Percentiles rank a stretch among this genome's conserved stretches.
Conservation (phyloP, 2,113 vertebrate species). For the Hippocampus guttulatus region DNA sequence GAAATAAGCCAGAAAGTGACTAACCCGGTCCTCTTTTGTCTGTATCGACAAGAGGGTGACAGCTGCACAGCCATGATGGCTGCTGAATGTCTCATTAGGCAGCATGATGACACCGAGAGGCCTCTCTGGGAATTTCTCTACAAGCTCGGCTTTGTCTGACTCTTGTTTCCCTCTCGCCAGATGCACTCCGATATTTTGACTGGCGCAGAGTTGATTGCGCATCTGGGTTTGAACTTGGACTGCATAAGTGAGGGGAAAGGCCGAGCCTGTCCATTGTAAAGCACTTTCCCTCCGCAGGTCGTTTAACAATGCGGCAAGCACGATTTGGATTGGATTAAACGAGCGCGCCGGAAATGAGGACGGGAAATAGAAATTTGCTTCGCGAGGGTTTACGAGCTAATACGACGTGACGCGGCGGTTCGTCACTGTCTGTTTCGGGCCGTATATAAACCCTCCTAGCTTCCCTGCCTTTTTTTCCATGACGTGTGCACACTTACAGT, state of each 20-base stretch:
- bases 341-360: background rate
- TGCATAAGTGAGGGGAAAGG: slow-evolving; percentile 3
- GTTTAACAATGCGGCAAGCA: slow-evolving; percentile 1
- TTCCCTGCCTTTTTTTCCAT: slow-evolving; percentile 13
- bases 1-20: slow-evolving; percentile 10
- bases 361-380: slow-evolving; percentile 9
- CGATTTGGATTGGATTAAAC: background rate
- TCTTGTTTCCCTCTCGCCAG: slow-evolving; percentile 1
- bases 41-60: slow-evolving; percentile 23
- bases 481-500: too few species aligned
- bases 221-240: slow-evolving; percentile 7
- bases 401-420: slow-evolving; percentile 20
- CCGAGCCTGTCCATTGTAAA: background rate
- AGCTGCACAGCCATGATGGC: slow-evolving; percentile 29
- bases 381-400: slow-evolving; percentile 2
- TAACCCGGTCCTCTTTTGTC: background rate
- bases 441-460: slow-evolving; percentile 17
- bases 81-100: slow-evolving; percentile 37
- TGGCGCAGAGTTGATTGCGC: slow-evolving; percentile 1
- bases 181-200: slow-evolving; percentile 17
- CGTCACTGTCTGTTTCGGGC: slow-evolving; percentile 20
- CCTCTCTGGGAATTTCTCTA: slow-evolving; percentile 49
- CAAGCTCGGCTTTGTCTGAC: slow-evolving; percentile 9
- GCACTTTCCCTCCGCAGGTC: background rate
- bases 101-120: slow-evolving; percentile 46